phyloP scores from a whole-genome alignment of 2,888 invertebrate genomes.

The Platerodrilus igneus region DNA sequence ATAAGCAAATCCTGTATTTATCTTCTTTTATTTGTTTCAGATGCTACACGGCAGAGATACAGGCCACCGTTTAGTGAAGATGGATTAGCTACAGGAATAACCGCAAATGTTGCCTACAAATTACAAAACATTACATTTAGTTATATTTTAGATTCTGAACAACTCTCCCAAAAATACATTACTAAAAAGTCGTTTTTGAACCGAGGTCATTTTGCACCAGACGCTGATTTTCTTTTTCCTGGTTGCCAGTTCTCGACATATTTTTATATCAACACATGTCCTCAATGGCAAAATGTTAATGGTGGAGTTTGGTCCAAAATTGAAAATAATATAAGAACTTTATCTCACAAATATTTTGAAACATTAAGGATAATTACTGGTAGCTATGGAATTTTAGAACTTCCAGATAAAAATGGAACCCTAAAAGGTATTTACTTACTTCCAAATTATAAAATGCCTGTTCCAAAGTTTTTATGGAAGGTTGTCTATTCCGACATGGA shows the following conservation, averaged over 20 bases:
- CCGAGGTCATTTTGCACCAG: slow-evolving; percentile 52
- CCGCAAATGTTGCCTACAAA: slow-evolving; percentile 36
- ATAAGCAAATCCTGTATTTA: too few species aligned
- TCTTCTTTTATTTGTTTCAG: too few species aligned
- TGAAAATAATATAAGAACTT: slow-evolving; percentile 45
- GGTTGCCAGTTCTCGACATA: slow-evolving; percentile 50
- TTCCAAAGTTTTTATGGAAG: slow-evolving; percentile 51
- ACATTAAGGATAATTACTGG: slow-evolving; percentile 49
- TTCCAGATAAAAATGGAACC: slow-evolving; percentile 41
- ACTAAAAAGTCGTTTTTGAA: slow-evolving; percentile 42
- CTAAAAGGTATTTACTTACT: slow-evolving; percentile 43
- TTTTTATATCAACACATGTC: slow-evolving; percentile 51
- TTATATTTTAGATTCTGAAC: slow-evolving; percentile 37
- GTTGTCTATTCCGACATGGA: slow-evolving; percentile 44
- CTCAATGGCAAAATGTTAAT: slow-evolving; percentile 52
- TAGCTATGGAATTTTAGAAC: slow-evolving; percentile 43
- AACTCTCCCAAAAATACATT: slow-evolving; percentile 39
- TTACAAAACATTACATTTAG: slow-evolving; percentile 42
- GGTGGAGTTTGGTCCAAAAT: slow-evolving; percentile 51
- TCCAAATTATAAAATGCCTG: slow-evolving; percentile 40
- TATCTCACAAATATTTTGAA: slow-evolving; percentile 39
- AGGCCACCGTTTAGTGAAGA: slow-evolving; percentile 42
- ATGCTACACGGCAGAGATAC: slow-evolving; percentile 32
- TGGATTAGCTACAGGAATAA: slow-evolving; percentile 35
- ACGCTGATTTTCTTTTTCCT: slow-evolving; percentile 51